A percentile compares a stretch with the other conserved stretches of the same genome.
Evolutionary conservation across 2,797 vertebrate species (phyloP).

Genomic region (Emys orbicularis): DNA sequence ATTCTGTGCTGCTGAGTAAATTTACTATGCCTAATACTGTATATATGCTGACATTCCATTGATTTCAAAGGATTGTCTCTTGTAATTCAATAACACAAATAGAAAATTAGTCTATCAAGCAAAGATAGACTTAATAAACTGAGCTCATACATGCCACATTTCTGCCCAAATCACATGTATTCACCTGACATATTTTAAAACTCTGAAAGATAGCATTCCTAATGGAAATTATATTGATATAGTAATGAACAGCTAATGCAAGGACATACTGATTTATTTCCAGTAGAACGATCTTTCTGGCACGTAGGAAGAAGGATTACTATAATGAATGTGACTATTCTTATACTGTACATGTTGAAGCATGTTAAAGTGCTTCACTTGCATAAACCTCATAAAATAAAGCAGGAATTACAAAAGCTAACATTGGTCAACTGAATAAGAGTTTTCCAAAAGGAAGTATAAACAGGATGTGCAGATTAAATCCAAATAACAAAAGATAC

Average conservation of each 20-base stretch:
- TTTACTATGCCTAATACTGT: not conserved
- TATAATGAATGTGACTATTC: not conserved
- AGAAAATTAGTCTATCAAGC: not conserved
- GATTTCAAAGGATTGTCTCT: not conserved
- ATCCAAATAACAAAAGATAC: not conserved
- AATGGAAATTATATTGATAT: not conserved
- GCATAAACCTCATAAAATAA: not conserved
- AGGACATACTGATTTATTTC: not conserved
- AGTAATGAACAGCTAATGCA: not conserved
- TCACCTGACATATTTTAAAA: not conserved
- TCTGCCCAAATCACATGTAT: not conserved
- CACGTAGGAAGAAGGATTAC: not conserved
- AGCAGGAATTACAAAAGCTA: slow-evolving; percentile 1
- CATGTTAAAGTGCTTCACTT: not conserved
- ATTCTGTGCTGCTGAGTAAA: not conserved
- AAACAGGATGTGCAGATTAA: slow-evolving; percentile 1
- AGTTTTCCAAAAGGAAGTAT: not conserved
- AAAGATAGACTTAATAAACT: not conserved
- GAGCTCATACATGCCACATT: not conserved
- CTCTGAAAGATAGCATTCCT: not conserved
- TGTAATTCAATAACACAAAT: not conserved
- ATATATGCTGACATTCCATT: not conserved
- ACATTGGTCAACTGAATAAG: not conserved
- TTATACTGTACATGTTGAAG: not conserved
- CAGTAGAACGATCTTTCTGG: not conserved